A percentile compares a stretch with the other conserved stretches of the same genome.
phyloP scores from a whole-genome alignment of 2,888 invertebrate genomes.

The Sipunculus nudus region DNA sequence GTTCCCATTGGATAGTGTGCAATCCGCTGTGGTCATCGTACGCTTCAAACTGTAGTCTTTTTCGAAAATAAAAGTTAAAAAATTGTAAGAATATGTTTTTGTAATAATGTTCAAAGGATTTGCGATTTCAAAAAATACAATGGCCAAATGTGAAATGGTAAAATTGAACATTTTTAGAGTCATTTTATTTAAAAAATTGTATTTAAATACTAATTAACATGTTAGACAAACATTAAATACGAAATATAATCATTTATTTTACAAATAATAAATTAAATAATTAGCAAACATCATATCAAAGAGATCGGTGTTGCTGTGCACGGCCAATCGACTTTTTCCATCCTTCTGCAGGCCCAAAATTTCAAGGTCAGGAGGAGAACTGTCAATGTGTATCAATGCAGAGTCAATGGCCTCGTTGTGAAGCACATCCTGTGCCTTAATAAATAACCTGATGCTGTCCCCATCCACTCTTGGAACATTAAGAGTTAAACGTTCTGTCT shows the following conservation, averaged over 20 bases:
- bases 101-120: too few relatives aligned
- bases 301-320: constrained; percentile 3
- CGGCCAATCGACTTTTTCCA: constrained; percentile 1
- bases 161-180: too few relatives aligned
- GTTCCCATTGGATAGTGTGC: constrained; percentile 2
- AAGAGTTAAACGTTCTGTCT: neutral
- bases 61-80: too few relatives aligned
- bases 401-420: constrained; percentile 4
- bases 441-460: constrained; percentile 7
- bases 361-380: constrained; percentile 4
- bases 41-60: constrained; percentile 7
- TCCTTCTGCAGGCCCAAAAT: constrained; percentile 1
- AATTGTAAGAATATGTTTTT: too few relatives aligned
- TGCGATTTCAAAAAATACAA: too few relatives aligned
- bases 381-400: constrained; percentile 13
- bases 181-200: too few relatives aligned
- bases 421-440: constrained; percentile 2
- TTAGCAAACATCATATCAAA: neutral
- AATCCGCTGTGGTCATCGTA: constrained; percentile 12
- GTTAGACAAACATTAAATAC: too few relatives aligned
- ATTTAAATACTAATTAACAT: too few relatives aligned
- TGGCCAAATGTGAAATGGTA: too few relatives aligned
- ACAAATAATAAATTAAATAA: too few relatives aligned
- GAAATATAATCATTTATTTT: too few relatives aligned
- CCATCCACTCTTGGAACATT: constrained; percentile 8